phyloP scores from a whole-genome alignment of 2,113 vertebrate genomes.

The Guaruba guarouba region DNA sequence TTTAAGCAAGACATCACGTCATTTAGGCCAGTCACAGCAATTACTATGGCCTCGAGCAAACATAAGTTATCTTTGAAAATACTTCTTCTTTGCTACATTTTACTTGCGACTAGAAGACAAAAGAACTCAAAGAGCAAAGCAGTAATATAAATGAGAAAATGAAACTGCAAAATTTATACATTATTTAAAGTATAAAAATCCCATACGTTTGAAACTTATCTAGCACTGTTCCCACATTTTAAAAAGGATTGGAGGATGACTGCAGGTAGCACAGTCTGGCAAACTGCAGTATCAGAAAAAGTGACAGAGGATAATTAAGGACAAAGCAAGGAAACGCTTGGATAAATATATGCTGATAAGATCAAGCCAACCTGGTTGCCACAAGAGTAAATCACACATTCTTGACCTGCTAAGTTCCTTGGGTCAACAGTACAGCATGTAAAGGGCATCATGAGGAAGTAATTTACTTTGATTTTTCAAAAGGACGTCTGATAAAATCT shows the following conservation, averaged over 20 bases:
- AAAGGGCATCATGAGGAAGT: not conserved
- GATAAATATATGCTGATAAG: conserved; percentile 13
- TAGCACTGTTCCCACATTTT: not conserved
- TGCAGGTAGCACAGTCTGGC: not conserved
- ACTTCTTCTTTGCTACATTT: not conserved
- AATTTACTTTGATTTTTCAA: conserved; percentile 37
- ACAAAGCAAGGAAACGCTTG: not conserved
- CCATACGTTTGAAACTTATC: not conserved
- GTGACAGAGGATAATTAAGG: not conserved
- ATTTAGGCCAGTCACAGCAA: not conserved
- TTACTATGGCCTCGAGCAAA: not conserved
- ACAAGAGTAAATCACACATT: not conserved
- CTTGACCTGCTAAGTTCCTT: conserved; percentile 14
- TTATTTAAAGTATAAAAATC: not conserved
- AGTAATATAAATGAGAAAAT: not conserved
- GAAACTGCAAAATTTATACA: not conserved
- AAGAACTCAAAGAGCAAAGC: not conserved
- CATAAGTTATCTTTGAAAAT: not conserved
- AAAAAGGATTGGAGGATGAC: not conserved
- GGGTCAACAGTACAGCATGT: not conserved
- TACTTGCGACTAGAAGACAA: not conserved
- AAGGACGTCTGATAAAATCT: conserved; percentile 23
- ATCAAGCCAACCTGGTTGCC: not conserved
- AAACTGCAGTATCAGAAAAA: not conserved
- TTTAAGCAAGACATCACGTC: not conserved